Conservation (phyloP, 2,797 vertebrate genomes). For the Oreonectes daqikongensis region DNA sequence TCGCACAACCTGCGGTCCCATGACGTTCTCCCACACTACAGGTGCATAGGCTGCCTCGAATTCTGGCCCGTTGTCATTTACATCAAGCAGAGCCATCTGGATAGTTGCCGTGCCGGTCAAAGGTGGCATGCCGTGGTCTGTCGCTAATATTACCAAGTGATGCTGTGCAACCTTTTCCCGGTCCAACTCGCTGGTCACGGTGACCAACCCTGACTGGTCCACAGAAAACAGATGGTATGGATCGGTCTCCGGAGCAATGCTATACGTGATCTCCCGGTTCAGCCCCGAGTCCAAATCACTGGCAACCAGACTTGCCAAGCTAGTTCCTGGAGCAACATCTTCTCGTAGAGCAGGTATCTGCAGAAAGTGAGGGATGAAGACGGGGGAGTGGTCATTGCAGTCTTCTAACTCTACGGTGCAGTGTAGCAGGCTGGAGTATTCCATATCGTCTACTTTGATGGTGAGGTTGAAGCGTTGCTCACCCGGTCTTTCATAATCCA, state of each 20-base stretch:
- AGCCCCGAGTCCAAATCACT: slow-evolving; percentile 84
- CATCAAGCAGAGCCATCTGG: slow-evolving; percentile 81
- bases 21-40: slow-evolving; percentile 84
- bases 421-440: slow-evolving; percentile 82
- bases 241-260: slow-evolving; percentile 80
- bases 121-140: slow-evolving; percentile 81
- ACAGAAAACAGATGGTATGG: slow-evolving; percentile 78
- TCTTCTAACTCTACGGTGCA: slow-evolving; percentile 87
- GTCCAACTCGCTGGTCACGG: slow-evolving; percentile 79
- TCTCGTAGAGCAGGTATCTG: slow-evolving; percentile 80
- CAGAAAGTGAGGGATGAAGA: slow-evolving; percentile 83
- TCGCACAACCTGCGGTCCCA: slow-evolving; percentile 77
- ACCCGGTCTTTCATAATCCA: slow-evolving; percentile 85
- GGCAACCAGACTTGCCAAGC: slow-evolving; percentile 78
- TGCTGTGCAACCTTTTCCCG: slow-evolving; percentile 79
- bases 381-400: slow-evolving; percentile 86
- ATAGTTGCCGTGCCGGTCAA: slow-evolving; percentile 82
- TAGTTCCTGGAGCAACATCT: slow-evolving; percentile 80
- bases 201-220: slow-evolving; percentile 79
- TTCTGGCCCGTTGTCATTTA: slow-evolving; percentile 88
- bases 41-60: slow-evolving; percentile 83
- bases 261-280: slow-evolving; percentile 84
- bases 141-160: slow-evolving; percentile 80
- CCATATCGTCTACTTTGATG: slow-evolving; percentile 84
- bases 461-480: slow-evolving; percentile 89